Conservation (phyloP, 2,888 invertebrate species). For the Buathra laborator region DNA sequence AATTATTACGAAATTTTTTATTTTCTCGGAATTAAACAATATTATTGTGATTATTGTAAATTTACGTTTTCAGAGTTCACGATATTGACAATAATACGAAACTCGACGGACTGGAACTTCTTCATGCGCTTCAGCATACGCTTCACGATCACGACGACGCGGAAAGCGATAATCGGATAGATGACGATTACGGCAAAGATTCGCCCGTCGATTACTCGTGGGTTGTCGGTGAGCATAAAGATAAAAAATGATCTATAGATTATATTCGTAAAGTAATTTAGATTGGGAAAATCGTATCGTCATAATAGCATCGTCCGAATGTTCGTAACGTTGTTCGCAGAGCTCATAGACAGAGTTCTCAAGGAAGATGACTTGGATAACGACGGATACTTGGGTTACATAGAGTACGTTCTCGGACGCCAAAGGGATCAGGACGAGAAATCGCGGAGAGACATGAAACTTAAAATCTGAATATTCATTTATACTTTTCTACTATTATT, state of each 20-base stretch:
- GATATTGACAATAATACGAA: slow-evolving; percentile 96
- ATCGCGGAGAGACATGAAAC: slow-evolving; percentile 67
- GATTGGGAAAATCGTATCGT: not conserved
- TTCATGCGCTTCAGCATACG: slow-evolving; percentile 93
- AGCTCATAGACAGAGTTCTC: slow-evolving; percentile 94
- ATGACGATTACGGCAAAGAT: slow-evolving; percentile 68
- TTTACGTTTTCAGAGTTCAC: slow-evolving; percentile 87
- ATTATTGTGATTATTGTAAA: not conserved
- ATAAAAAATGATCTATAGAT: slow-evolving; percentile 5
- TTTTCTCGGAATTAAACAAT: not conserved
- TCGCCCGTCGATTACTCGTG: slow-evolving; percentile 68
- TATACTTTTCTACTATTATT: slow-evolving; percentile 46
- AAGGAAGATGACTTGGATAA: slow-evolving; percentile 93
- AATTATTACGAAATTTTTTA: slow-evolving; percentile 19
- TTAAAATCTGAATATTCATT: slow-evolving; percentile 68
- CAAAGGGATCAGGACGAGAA: slow-evolving; percentile 78
- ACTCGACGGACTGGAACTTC: slow-evolving; percentile 95
- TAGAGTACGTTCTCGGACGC: slow-evolving; percentile 89
- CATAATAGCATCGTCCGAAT: not conserved
- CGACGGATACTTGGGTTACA: slow-evolving; percentile 95
- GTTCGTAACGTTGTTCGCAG: slow-evolving; percentile 85
- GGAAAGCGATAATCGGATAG: slow-evolving; percentile 79
- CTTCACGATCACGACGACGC: slow-evolving; percentile 87
- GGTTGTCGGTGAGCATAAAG: slow-evolving; percentile 76
- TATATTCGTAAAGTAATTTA: slow-evolving; percentile 7